A percentile compares a stretch with the other conserved stretches of the same genome.
Conservation (phyloP, 2,797 vertebrate genomes). For the Momotus momota region DNA sequence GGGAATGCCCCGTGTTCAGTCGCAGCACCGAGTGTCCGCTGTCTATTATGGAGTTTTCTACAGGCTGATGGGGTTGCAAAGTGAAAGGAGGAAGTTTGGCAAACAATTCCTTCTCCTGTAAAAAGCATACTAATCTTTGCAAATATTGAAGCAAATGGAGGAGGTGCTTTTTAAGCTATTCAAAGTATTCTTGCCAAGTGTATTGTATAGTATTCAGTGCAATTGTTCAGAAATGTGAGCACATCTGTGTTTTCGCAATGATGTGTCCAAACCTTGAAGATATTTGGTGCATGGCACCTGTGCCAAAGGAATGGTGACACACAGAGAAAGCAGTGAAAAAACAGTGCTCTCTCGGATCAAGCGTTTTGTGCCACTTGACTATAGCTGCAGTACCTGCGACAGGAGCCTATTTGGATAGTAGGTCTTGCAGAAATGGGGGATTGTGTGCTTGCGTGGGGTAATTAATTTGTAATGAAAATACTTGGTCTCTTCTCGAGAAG, state of each 20-base stretch:
- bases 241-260: neutral
- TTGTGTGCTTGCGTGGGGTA: neutral
- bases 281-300: fast-evolving
- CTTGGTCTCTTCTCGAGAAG: neutral
- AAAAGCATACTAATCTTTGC: slow-evolving; percentile 1
- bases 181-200: neutral
- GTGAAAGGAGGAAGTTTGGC: neutral
- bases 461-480: neutral
- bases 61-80: neutral
- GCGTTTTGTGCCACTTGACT: neutral
- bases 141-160: neutral
- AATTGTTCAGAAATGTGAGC: neutral
- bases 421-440: neutral
- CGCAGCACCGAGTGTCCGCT: neutral
- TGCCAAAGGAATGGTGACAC: neutral
- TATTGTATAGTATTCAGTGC: neutral
- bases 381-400: neutral
- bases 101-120: neutral
- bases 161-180: neutral
- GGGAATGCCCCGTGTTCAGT: neutral
- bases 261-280: neutral
- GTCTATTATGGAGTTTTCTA: neutral
- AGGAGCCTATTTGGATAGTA: neutral
- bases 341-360: neutral
- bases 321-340: neutral